Evolutionary conservation across 2,797 vertebrate species (phyloP).

Genomic region (Vespertilio murinus): DNA sequence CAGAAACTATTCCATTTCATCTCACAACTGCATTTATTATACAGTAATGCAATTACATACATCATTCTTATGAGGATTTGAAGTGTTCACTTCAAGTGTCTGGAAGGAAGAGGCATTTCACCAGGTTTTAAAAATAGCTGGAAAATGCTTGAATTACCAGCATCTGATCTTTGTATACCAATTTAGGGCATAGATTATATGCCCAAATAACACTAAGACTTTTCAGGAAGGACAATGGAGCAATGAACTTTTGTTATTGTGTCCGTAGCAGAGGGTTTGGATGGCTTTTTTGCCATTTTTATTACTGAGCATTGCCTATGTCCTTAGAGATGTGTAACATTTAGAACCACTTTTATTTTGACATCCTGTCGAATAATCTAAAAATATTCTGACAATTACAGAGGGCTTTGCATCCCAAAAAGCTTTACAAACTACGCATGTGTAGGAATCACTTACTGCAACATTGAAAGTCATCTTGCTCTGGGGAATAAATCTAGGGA

Average conservation of each 20-base stretch:
- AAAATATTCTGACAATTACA: conserved; percentile 7
- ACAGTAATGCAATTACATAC: conserved; percentile 41
- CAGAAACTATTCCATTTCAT: conserved; percentile 46
- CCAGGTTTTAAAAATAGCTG: conserved; percentile 19
- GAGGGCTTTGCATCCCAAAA: not conserved
- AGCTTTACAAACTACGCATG: not conserved
- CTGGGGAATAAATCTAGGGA: not conserved
- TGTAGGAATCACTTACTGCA: conserved; percentile 8
- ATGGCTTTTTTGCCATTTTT: conserved; percentile 7
- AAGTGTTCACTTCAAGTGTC: conserved; percentile 42
- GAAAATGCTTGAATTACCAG: not conserved
- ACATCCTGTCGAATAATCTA: conserved; percentile 33
- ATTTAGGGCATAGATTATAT: not conserved
- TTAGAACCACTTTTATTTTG: conserved; percentile 44
- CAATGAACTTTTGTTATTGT: not conserved
- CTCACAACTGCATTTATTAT: conserved; percentile 54
- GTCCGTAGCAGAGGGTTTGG: not conserved
- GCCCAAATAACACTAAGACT: conserved; percentile 5
- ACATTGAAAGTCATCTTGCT: not conserved
- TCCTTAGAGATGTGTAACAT: not conserved
- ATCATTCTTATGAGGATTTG: conserved; percentile 50
- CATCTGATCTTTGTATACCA: not conserved
- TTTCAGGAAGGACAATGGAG: not conserved
- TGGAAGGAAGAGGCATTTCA: conserved; percentile 35
- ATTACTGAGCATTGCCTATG: not conserved